These are phyloP conservation scores for Magallana nippona DNA, from an alignment of 2,888 invertebrate genomes.

Conservation along the genomic window DNA sequence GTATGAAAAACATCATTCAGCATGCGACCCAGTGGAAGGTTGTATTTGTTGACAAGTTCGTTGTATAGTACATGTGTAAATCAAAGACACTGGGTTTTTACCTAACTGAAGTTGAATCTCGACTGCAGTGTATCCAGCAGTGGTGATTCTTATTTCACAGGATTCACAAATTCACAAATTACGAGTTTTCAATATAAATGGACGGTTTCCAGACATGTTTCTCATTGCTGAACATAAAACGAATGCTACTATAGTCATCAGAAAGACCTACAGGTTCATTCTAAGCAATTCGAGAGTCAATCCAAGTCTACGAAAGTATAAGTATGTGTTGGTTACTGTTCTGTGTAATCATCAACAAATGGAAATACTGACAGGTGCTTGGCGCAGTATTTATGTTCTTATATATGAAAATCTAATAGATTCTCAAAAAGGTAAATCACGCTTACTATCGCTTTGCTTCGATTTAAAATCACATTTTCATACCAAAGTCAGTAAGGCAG, in stretches of 20 bases:
- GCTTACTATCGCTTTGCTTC: no score
- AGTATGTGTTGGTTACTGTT: not conserved
- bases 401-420: no score
- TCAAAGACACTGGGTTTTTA: slow-evolving; percentile 1
- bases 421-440: no score
- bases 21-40: no score
- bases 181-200: slow-evolving; percentile 53
- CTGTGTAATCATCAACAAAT: no score
- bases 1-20: no score
- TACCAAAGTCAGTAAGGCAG: not conserved
- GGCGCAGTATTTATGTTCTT: no score
- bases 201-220: slow-evolving; percentile 52
- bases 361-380: no score
- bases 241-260: slow-evolving; percentile 43
- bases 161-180: slow-evolving; percentile 35
- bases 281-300: slow-evolving; percentile 46
- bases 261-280: not conserved
- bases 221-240: slow-evolving; percentile 50
- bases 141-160: slow-evolving; percentile 54
- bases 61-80: no score
- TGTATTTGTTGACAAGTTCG: no score
- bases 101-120: slow-evolving; percentile 48
- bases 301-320: not conserved
- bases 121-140: slow-evolving; percentile 53
- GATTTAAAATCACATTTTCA: not conserved